Conservation (phyloP, 1,140 invertebrate genomes). For the Zelostemma sp. region DNA sequence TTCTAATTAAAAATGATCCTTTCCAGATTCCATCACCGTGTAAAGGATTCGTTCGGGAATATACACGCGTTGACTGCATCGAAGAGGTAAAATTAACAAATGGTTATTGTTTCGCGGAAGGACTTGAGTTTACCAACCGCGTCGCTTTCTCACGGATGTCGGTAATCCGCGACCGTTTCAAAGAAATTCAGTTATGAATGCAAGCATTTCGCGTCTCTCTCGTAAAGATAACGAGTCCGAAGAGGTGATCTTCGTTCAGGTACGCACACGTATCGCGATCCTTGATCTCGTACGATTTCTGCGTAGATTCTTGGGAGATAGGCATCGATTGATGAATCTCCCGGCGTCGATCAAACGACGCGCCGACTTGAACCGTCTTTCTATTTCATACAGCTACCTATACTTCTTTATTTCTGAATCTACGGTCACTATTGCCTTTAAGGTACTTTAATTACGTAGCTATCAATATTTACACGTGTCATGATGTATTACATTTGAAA, state of each 20-base stretch:
- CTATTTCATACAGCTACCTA: conserved; percentile 2
- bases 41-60: no score
- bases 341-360: conserved; percentile 29
- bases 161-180: background rate
- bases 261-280: conserved; percentile 6
- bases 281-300: conserved; percentile 38
- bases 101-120: background rate
- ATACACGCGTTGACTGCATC: no score
- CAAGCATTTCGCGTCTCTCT: conserved; percentile 10
- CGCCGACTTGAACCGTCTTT: conserved; percentile 10
- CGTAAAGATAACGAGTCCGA: conserved; percentile 1
- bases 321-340: conserved; percentile 41
- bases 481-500: no score
- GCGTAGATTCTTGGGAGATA: conserved; percentile 30
- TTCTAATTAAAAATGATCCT: no score
- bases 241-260: background rate
- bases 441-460: conserved; percentile 25
- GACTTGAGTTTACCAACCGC: background rate
- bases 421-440: background rate
- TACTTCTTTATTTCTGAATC: conserved; percentile 11
- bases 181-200: conserved; percentile 45
- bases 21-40: no score
- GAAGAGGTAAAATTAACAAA: no score
- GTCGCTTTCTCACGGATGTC: background rate
- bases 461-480: background rate